Evolutionary conservation across 2,113 vertebrate genomes (phyloP).

Genomic region (Arenaria interpres): DNA sequence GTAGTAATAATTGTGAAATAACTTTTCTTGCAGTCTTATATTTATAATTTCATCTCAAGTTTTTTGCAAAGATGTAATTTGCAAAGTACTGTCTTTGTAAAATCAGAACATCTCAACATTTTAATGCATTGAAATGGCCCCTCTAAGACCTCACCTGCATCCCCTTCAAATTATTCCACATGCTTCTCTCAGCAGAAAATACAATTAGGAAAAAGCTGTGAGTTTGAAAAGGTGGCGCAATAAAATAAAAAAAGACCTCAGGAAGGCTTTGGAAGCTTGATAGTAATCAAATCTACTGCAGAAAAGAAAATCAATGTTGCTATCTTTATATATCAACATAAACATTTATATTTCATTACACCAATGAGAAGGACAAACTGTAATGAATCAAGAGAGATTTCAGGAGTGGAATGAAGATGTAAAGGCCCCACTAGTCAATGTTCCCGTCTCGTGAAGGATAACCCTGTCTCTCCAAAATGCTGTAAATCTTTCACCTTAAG

Average conservation of each 20-base stretch:
- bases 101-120: not conserved
- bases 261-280: slow-evolving; percentile 59
- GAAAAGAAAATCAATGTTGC: slow-evolving; percentile 67
- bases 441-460: not conserved
- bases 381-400: slow-evolving; percentile 56
- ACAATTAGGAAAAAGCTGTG: slow-evolving; percentile 41
- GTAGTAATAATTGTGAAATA: slow-evolving; percentile 11
- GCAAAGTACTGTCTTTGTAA: not conserved
- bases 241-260: slow-evolving; percentile 46
- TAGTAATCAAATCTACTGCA: slow-evolving; percentile 64
- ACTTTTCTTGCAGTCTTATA: not conserved
- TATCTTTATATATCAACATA: slow-evolving; percentile 72
- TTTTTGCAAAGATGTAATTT: not conserved
- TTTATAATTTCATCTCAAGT: slow-evolving; percentile 37
- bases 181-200: slow-evolving; percentile 63
- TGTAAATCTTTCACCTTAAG: slow-evolving; percentile 17
- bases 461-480: not conserved
- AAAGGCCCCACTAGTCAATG: slow-evolving; percentile 18
- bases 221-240: slow-evolving; percentile 45
- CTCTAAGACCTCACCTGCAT: slow-evolving; percentile 51
- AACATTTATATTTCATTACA: slow-evolving; percentile 70
- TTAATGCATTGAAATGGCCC: not conserved
- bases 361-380: slow-evolving; percentile 15
- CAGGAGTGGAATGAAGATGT: slow-evolving; percentile 12
- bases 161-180: not conserved